A percentile compares a stretch with the other conserved stretches of the same genome.
These are phyloP conservation scores for Macrobrachium nipponense DNA, from an alignment of 1,140 invertebrate genomes.

Conservation along the genomic window DNA sequence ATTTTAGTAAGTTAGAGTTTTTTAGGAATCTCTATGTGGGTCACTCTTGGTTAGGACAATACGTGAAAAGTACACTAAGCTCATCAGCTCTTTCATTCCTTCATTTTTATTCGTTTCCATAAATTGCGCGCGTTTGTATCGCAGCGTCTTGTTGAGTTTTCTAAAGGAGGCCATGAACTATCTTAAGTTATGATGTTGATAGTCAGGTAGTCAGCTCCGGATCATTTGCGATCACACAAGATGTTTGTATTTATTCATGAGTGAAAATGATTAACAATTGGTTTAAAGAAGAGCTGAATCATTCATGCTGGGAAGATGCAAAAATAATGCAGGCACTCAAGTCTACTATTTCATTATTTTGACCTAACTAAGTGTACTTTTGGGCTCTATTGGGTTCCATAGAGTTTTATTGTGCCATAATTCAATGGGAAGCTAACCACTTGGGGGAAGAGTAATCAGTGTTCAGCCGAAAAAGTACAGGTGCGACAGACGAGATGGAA, in stretches of 20 bases:
- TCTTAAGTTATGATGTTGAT: too few species aligned
- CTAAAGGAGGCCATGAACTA: too few species aligned
- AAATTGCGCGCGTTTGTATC: too few species aligned
- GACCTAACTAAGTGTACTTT: slow-evolving; percentile 17
- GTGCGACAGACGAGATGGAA: slow-evolving; percentile 23
- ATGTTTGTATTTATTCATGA: too few species aligned
- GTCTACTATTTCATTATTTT: background rate
- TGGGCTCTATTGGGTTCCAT: background rate
- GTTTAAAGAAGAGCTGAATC: background rate
- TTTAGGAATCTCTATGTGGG: background rate
- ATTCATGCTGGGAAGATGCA: background rate
- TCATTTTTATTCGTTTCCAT: too few species aligned
- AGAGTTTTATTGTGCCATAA: slow-evolving; percentile 56
- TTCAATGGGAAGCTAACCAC: slow-evolving; percentile 42
- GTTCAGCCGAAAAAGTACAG: background rate
- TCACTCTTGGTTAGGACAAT: background rate
- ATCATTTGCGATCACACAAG: too few species aligned
- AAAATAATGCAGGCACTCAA: too few species aligned
- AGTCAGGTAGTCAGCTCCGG: too few species aligned
- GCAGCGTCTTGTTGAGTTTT: too few species aligned
- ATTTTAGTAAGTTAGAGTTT: slow-evolving; percentile 45
- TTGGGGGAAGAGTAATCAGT: slow-evolving; percentile 8
- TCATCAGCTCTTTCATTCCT: too few species aligned
- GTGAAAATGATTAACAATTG: too few species aligned
- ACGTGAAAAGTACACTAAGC: background rate